Evolutionary conservation across 2,113 vertebrate genomes (phyloP), one percentile per base, ranked within the genome.

Genomic region (Centropus unirufus): DNA sequence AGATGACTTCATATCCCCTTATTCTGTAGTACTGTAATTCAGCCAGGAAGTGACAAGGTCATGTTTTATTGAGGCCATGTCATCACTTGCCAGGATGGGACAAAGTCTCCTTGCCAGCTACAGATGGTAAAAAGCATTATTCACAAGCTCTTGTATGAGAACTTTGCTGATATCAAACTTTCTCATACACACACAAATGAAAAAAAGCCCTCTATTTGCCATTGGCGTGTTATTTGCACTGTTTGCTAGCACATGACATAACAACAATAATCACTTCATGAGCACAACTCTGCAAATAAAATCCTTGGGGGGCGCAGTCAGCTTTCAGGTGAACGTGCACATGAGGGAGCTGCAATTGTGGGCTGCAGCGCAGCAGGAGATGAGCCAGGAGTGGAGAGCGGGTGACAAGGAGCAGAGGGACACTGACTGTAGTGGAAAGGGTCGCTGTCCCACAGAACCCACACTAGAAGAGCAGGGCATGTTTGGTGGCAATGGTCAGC

Each of bases 1-100:
- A 83, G 73, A 88, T 97, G 86, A 96, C 76, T 92, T 97, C 92
- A 95, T 89, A 89, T 93, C 86, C 89, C 75, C 64, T 81, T 75
- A 75, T 87, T 92, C 81, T 92, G 49, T 89, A 24, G 80, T 93
- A 76, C 83, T 92, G 92, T 81, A 89, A 67, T 72, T 90, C 92
- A 96, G 68, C 92, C 95, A 96, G 92, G 86, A 84, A 83, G 64
- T 94, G 83, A 97, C 73, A 84, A 83, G 93, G 80, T 92, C 52
- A 52, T 87, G 83, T 95, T 96, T 92, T 89, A 90, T 64, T 81
- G 80, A 94, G 86, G 80, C 83, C 61, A 6, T 70, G 83, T 75
- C 72, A 81, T 95, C 34, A 39, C 68, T 93, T 95, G 76, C 92
- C 91, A 87, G 74, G 61, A 94, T 47, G 21, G 86, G 30, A 83